These are phyloP conservation scores for Gari tellinella DNA, from an alignment of 2,888 invertebrate species.

Conservation along the genomic window DNA sequence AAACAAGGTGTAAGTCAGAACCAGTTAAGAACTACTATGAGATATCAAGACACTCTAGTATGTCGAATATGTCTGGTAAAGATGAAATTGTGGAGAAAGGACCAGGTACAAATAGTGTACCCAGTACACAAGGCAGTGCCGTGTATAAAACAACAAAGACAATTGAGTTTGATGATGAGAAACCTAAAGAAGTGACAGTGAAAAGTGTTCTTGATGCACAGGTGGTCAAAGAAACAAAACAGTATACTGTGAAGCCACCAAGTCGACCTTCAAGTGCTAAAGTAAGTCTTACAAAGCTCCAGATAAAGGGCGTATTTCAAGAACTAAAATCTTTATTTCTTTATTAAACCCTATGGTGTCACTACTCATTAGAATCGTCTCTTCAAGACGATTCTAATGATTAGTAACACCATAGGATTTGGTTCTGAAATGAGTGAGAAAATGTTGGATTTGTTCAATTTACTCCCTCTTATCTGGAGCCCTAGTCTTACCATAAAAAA, in stretches of 20 bases:
- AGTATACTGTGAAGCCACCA: slow-evolving; percentile 31
- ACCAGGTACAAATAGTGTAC: not conserved
- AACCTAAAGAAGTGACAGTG: slow-evolving; percentile 61
- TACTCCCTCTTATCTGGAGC: too few species aligned
- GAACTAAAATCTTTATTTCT: too few species aligned
- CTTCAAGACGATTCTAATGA: too few species aligned
- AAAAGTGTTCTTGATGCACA: slow-evolving; percentile 63
- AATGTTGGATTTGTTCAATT: too few species aligned
- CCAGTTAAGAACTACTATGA: slow-evolving; percentile 69
- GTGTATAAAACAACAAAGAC: slow-evolving; percentile 68
- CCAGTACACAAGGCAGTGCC: slow-evolving; percentile 6
- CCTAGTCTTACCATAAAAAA: too few species aligned
- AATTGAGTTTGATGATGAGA: slow-evolving; percentile 61
- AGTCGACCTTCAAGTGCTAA: slow-evolving; percentile 62
- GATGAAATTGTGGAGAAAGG: not conserved
- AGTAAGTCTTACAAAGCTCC: too few species aligned
- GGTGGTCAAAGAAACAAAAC: slow-evolving; percentile 50
- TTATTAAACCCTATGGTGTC: too few species aligned
- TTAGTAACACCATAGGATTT: too few species aligned
- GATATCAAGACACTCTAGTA: slow-evolving; percentile 57
- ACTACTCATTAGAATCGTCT: too few species aligned
- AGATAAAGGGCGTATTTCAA: too few species aligned
- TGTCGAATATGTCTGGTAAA: slow-evolving; percentile 14
- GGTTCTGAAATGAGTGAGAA: too few species aligned
- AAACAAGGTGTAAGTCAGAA: slow-evolving; percentile 64